Evolutionary conservation across 2,888 invertebrate genomes (phyloP), one percentile per base, ranked within the genome.

Genomic region (Oscheius myriophilus): DNA sequence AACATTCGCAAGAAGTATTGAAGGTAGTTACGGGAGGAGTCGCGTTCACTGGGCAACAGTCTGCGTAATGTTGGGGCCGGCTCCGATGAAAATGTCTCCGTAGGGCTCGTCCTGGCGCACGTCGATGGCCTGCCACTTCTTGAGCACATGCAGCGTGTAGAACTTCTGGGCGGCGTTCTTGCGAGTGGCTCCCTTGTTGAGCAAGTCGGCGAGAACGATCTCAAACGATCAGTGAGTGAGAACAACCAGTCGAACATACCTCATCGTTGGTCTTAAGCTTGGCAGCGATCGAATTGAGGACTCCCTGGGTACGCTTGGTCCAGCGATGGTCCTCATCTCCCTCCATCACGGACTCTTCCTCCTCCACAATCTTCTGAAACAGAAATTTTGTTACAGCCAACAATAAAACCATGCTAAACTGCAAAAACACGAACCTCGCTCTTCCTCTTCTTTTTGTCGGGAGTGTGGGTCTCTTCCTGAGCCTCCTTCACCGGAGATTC

Each of bases 81-180:
- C 67, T 33, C 64, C 49, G 70, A 85, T 82, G 42, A 57, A 49
- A 62, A 85, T 86, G 39, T 82, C 78, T 42, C 75, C 84, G 70
- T 75, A 85, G 18, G 85, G 78, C 63, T 76, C 78, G 9, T 57
- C 45, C 67, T 85, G 85, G 9, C 67, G 70, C 33, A 85, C 75
- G 16, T 82, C 80, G 43, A 85, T 82, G 25, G 84, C 86, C 62
- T 85, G 83, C 73, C 79, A 80, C 69, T 85, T 85, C 89, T 97
- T 97, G 86, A 98, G 90, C 68, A 97, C 97, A 83, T 98, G 90
- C 84, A 98, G 90, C 84, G 97, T 96, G 90, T 98, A 98, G 90
- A 98, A 98, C 87, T 96, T 97, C 88, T 97, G 96, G 62, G 97
- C 96, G 73, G 94, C 95, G 92, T 81, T 79, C 59, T 87, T 86